Conservation (phyloP, 2,797 vertebrate genomes). For the Ispidina picta region DNA sequence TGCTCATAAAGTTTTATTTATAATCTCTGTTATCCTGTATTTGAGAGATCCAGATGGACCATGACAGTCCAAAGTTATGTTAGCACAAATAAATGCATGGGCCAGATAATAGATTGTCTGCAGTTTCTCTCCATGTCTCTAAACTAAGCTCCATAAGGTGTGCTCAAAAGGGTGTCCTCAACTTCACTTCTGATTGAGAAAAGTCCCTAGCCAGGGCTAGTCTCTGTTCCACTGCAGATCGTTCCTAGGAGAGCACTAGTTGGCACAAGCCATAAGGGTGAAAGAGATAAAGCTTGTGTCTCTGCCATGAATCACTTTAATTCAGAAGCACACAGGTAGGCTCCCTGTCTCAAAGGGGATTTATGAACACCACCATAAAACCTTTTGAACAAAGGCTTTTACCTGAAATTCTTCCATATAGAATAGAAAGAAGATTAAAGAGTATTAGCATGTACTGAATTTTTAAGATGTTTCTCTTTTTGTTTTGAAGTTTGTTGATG, state of each 20-base stretch:
- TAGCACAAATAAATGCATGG: neutral
- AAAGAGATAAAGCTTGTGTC: neutral
- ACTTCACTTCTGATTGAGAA: neutral
- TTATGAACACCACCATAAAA: neutral
- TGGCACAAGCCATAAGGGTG: neutral
- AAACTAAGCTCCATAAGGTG: neutral
- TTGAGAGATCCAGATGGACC: neutral
- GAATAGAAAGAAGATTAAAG: neutral
- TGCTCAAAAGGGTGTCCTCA: neutral
- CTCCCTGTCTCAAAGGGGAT: neutral
- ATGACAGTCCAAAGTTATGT: neutral
- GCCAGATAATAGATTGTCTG: neutral
- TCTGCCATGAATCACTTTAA: neutral
- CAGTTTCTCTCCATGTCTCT: neutral
- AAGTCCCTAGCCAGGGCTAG: neutral
- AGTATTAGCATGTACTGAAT: neutral
- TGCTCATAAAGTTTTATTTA: neutral
- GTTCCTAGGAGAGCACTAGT: neutral
- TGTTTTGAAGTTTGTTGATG: neutral
- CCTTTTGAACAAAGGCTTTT: neutral
- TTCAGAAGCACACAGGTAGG: neutral
- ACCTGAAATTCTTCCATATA: neutral
- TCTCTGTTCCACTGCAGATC: neutral
- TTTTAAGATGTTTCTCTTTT: neutral
- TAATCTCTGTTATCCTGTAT: neutral